Evolutionary conservation across 2,888 invertebrate genomes (phyloP), one percentile per base, ranked within the genome.

Genomic region (Cyaniris semiargus): DNA sequence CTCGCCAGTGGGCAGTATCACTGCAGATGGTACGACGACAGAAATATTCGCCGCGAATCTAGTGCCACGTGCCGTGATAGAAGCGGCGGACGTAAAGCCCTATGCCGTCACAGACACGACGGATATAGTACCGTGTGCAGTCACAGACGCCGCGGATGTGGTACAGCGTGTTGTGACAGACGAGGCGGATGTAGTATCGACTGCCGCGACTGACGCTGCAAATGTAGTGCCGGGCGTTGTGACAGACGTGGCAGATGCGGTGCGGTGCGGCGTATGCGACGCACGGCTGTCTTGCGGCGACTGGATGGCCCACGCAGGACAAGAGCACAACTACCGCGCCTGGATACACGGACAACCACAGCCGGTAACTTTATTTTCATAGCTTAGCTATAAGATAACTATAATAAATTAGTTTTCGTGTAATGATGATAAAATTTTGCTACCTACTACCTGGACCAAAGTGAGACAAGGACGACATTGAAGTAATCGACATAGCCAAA

Each of bases 271-370:
- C 21, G 81, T 83, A 21, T 85, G 86, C 23, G 78, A 80, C 58
- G 74, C 74, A 18, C 75, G 82, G 71, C 56, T 66, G 31, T 74
- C 0, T 58, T 78, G 21, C 27, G 58, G 27, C 15, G 44, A 76
- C 15, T 88, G 88, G 88, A 72, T 81, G 13, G 81, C 84, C 38
- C 88, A 88, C 77, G 86, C 85, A 71, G 81, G 80, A 34, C 81
- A 80, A 71, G 76, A 83, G 53, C 88, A 88, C 76, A 81, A 85
- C 77, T 86, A 88, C 79, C 79, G 86, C n/a, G 85, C 87, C 8
- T 87, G 86, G 87, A 84, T 81, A 77, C 79, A 80, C 21, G 85
- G 82, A 21, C 81, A 84, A 38, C 78, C 78, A 5, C 76, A 80
- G 44, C 77, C 87, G 83, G 88, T 88, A 81, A 82, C 7, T 58